A percentile compares a stretch with the other conserved stretches of the same genome.
phyloP scores from a whole-genome alignment of 1,140 invertebrate species.

The Apis laboriosa region DNA sequence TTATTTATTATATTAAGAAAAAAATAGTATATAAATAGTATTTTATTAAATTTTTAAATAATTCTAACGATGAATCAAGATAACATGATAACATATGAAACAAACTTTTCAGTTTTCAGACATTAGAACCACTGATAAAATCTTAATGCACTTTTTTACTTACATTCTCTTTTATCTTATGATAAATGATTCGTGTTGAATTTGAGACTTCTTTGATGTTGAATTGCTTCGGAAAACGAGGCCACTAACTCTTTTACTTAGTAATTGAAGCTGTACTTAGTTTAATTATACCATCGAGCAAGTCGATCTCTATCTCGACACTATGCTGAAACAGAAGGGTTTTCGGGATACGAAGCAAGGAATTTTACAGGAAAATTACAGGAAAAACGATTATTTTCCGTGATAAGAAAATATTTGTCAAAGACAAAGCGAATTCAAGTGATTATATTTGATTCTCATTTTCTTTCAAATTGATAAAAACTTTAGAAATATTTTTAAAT shows the following conservation, averaged over 20 bases:
- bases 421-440: background rate
- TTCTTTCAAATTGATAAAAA: background rate
- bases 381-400: background rate
- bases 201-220: slow-evolving; percentile 48
- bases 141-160: background rate
- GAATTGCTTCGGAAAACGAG: slow-evolving; percentile 49
- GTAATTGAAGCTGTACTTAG: background rate
- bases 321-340: slow-evolving; percentile 6
- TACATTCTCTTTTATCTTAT: slow-evolving; percentile 10
- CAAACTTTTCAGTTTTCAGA: background rate
- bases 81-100: background rate
- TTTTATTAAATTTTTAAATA: background rate
- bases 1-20: background rate
- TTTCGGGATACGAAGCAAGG: background rate
- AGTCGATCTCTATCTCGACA: background rate
- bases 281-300: slow-evolving; percentile 32
- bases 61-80: background rate
- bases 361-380: background rate
- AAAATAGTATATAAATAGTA: background rate
- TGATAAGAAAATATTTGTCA: background rate
- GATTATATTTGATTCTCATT: background rate
- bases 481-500: background rate
- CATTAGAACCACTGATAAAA: background rate
- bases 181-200: slow-evolving; percentile 19
- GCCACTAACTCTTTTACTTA: slow-evolving; percentile 36